A percentile compares a stretch with the other conserved stretches of the same genome.
These are phyloP conservation scores for Nibea coibor DNA, from an alignment of 2,113 vertebrate genomes.

Conservation along the genomic window DNA sequence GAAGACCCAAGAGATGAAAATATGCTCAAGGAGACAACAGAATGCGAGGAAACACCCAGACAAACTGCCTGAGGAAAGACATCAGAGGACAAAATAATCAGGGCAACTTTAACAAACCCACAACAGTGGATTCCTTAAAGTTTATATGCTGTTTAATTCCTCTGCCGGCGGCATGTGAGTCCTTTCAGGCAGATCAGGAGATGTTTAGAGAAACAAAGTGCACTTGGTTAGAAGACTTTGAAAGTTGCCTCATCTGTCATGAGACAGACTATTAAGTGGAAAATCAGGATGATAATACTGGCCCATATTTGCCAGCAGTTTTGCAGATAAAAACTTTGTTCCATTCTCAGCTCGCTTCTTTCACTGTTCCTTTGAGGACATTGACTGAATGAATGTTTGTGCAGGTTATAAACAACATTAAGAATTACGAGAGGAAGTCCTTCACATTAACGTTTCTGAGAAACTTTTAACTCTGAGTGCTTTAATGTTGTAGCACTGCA, in stretches of 20 bases:
- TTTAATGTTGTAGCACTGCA: not conserved
- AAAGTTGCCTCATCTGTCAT: constrained; percentile 12
- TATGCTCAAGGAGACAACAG: not conserved
- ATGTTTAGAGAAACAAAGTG: constrained; percentile 50
- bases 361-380: constrained; percentile 11
- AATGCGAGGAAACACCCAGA: not conserved
- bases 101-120: constrained; percentile 23
- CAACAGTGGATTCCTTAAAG: constrained; percentile 1
- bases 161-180: constrained; percentile 9
- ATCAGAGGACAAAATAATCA: constrained; percentile 17
- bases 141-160: constrained; percentile 39
- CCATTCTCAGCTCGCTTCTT: not conserved
- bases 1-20: not conserved
- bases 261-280: not conserved
- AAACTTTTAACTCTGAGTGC: not conserved
- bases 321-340: not conserved
- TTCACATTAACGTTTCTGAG: constrained; percentile 4
- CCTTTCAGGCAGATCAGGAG: constrained; percentile 16
- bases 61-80: not conserved
- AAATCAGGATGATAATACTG: not conserved
- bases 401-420: constrained; percentile 36
- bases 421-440: constrained; percentile 9
- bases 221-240: constrained; percentile 8
- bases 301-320: not conserved
- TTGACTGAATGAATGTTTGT: constrained; percentile 13